Base-by-base conservation (phyloP, 2,113 vertebrate species). In the Eulemur macaco region DNA sequence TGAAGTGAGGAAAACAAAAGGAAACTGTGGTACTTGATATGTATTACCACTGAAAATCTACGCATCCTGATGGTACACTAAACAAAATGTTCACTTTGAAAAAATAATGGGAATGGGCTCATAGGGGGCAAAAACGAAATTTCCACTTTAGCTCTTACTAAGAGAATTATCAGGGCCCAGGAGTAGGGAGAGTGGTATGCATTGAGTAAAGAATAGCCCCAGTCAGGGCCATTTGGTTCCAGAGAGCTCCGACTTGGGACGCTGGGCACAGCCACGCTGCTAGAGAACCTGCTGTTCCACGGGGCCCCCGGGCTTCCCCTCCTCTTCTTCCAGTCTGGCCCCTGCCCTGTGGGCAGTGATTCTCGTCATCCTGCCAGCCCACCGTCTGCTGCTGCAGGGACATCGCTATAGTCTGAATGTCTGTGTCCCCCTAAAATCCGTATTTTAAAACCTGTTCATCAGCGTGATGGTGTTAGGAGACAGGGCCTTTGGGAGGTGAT, bases 231-330 rank as follows among this genome's bases (percentile, higher is more conserved):
- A 4, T 13, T 21, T 45, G 31, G 18, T 42, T 68, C 68, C 3
- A 56, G 21, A n/a, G 34, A 52, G 23, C 89, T 37, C 4, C 15
- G 34, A 20, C 14, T 45, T 10, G 45, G 31, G 52, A 37, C 2
- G 13, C 5, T 39, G 66, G 42, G 14, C 21, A 23, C 4, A 14
- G 84, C 3, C 47, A 23, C 0, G 4, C 8, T 39, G 14, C 34
- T 29, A n/a, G 23, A 63, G n/a, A 0, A 2, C n/a, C 23, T 86
- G 23, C 12, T 17, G 3, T 15, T 69, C 68, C 29, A 31, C 0
- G 20, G 29, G 25, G 0, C 29, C 39, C 31, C 2, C 4, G 7
- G 25, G 15, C 9, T 34, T 27, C 63, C 3, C 1, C 37, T 17
- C 3, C 25, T 34, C 34, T 23, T 68, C 74, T 60, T 45, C 69